Conservation (phyloP, 2,797 vertebrate species). For the Rhinoraja longicauda region DNA sequence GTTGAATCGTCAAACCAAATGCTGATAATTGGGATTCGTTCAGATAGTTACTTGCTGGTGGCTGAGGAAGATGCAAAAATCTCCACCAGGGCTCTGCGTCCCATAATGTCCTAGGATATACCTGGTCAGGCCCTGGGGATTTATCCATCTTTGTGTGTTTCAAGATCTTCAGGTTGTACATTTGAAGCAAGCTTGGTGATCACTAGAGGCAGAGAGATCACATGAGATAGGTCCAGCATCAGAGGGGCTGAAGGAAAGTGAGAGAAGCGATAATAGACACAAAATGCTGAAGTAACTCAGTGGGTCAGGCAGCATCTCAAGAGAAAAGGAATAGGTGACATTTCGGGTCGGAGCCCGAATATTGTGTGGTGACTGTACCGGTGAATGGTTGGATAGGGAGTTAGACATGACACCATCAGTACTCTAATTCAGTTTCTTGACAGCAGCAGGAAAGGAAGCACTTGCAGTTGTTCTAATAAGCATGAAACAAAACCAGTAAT, state of each 20-base stretch:
- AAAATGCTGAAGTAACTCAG: no score
- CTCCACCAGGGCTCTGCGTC: no score
- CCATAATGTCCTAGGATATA: no score
- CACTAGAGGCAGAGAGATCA: not conserved
- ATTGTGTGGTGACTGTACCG: no score
- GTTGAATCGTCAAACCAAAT: not conserved
- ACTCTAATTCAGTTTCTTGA: not conserved
- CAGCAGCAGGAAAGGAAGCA: not conserved
- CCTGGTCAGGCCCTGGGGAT: no score
- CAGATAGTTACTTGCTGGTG: no score
- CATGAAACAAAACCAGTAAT: not conserved
- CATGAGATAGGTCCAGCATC: not conserved
- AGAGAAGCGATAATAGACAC: not conserved
- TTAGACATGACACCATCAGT: not conserved
- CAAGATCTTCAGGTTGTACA: not conserved
- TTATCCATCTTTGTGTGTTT: no score
- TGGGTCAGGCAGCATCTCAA: no score
- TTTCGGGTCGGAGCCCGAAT: no score
- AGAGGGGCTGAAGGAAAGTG: not conserved
- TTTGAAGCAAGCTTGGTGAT: not conserved
- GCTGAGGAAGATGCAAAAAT: no score
- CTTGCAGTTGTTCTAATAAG: not conserved
- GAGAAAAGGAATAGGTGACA: no score
- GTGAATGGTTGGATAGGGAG: not conserved
- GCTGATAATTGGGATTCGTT: not conserved